Evolutionary conservation across 2,888 invertebrate genomes (phyloP).

Genomic region (Tenodera sinensis): DNA sequence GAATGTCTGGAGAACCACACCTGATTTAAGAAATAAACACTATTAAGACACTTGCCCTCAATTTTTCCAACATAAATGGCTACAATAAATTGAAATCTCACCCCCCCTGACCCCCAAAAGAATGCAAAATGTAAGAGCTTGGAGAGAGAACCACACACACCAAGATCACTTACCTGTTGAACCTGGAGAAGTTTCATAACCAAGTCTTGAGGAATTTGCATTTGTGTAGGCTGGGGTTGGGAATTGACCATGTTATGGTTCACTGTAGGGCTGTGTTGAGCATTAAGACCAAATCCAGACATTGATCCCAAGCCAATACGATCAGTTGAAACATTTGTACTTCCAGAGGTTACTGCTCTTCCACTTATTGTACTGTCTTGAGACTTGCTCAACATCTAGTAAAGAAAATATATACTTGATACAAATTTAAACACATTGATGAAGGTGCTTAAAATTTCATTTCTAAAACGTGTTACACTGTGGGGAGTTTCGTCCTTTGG

Average conservation of each 20-base stretch:
- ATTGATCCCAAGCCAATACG: background rate
- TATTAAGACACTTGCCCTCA: too few relatives aligned
- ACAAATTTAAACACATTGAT: too few relatives aligned
- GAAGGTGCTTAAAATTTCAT: too few relatives aligned
- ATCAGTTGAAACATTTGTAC: background rate
- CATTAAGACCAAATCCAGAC: background rate
- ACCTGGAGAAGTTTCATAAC: conserved; percentile 53
- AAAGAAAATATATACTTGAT: background rate
- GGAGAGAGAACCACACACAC: background rate
- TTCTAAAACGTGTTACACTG: too few relatives aligned
- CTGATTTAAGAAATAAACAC: too few relatives aligned
- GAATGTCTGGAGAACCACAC: too few relatives aligned
- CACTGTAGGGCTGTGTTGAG: background rate
- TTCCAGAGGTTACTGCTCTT: background rate
- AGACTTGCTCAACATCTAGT: conserved; percentile 58
- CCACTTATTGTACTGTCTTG: conserved; percentile 37
- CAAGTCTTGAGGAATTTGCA: conserved; percentile 42
- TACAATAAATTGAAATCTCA: too few relatives aligned
- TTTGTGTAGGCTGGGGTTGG: conserved; percentile 17
- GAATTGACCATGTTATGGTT: background rate
- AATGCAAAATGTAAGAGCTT: too few relatives aligned
- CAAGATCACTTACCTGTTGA: conserved; percentile 38
- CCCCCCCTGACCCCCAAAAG: too few relatives aligned
- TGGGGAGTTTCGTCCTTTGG: too few relatives aligned
- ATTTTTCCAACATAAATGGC: too few relatives aligned